phyloP scores from a whole-genome alignment of 1,140 invertebrate genomes.

The Wasmannia auropunctata region DNA sequence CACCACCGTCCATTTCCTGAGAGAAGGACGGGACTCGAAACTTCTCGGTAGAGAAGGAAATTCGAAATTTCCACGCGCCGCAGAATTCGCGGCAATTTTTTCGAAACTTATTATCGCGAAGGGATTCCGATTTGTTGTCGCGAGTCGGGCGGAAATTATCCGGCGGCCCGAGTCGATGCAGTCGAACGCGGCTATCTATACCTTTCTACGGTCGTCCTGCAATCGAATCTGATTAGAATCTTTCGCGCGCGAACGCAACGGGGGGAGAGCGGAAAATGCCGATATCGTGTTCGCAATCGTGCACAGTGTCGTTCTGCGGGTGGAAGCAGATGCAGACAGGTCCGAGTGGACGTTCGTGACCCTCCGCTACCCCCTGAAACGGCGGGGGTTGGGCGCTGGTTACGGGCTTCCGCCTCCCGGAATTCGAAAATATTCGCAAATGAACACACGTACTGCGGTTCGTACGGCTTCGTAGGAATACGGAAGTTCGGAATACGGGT shows the following conservation, averaged over 20 bases:
- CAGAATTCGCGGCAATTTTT: not conserved
- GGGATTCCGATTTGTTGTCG: conserved; percentile 10
- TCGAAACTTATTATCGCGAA: conserved; percentile 20
- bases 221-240: not conserved
- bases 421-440: conserved; percentile 38
- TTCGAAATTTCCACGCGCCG: not conserved
- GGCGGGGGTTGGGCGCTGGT: not conserved
- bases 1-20: conserved; percentile 6
- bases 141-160: not conserved
- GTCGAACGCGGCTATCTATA: not conserved
- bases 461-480: not conserved
- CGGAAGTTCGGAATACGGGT: conserved; percentile 26
- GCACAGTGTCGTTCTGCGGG: not conserved
- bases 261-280: not conserved
- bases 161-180: not conserved
- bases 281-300: conserved; percentile 19
- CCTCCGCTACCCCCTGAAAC: not conserved
- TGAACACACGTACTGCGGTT: not conserved
- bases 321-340: conserved; percentile 1
- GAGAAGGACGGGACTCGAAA: conserved; percentile 9
- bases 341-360: not conserved
- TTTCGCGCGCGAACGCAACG: not conserved
- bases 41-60: not conserved
- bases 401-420: not conserved
- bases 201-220: too few relatives aligned